Evolutionary conservation across 2,888 invertebrate genomes (phyloP), one percentile per base, ranked within the genome.

Genomic region (Drosophila silvestris): DNA sequence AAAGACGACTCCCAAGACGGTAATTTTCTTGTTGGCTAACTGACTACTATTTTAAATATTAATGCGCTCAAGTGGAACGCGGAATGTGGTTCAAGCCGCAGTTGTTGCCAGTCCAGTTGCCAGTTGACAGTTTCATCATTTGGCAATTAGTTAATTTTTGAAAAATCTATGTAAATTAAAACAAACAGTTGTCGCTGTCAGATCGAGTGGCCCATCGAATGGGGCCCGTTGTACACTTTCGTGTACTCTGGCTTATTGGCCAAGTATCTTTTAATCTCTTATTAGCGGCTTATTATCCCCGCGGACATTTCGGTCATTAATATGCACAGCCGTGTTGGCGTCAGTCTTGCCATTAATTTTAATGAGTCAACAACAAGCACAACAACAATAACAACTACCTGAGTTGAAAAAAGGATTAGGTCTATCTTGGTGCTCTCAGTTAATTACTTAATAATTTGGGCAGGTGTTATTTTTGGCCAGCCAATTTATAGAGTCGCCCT

Each of bases 281-380:
- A 90, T 88, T 88, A 90, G 91, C 87, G 89, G 88, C 70, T 80
- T 86, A 86, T 88, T 87, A 88, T 87, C 89, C 88, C 91, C 63
- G 76, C 81, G 91, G 88, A 87, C 85, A 77, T 62, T 82, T 19
- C 69, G 82, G 69, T 78, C 84, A 90, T 90, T 90, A 87, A 90
- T 90, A 87, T 87, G 90, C 86, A 83, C 71, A 71, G 51, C 67
- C 59, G 66, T 67, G 71, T 61, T 75, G 82, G 77, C 78, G 67
- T 76, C 67, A 64, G 67, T 70, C 65, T 76, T 66, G 60, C 75
- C 89, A 89, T 90, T 87, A 89, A 86, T 88, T 90, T 89, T 84
- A 90, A 91, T 86, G 91, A 89, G 85, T 58, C 77, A 70, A 70
- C 81, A 72, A 44, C 72, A 57, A 28, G 64, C 51, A 52, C 60